Base-by-base conservation (phyloP, 2,888 invertebrate species). In the Odontocolon sp. region DNA sequence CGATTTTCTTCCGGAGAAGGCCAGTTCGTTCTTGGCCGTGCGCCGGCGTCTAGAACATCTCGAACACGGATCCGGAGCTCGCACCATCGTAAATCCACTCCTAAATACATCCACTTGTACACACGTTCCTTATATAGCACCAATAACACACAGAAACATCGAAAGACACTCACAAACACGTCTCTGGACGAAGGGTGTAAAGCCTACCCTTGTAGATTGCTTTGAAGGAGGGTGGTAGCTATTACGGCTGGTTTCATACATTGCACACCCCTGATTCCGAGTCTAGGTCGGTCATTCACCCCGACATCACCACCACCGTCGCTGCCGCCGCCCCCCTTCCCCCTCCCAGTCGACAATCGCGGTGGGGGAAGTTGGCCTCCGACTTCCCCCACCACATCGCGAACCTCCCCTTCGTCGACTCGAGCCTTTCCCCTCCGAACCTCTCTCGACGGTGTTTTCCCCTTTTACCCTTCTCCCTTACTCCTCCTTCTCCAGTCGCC, bases 271-370 rank as follows among this genome's bases (percentile, higher is more conserved):
- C 89, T 89, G 89, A 89, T 87, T 87, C 81, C 85, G 89, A 90
- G 90, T 90, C 90, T 90, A 90, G 90, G 90, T 90, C 90, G 90
- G 90, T 89, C 90, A 84, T 90, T 90, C 90, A 90, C 87, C 89
- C 81, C 86, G 71, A 81, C 83, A 83, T 81, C 33, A 31, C 67
- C 42, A 67, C 50, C 42, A 23, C 68, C 68, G 38, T 18, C 16
- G 42, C 45, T 81, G 79, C 82, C 82, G 64, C 77, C 1, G 4
- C 31, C 31, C 59, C 66, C 54, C 73, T 71, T 33, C 23, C 18
- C 14, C 70, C 66, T 78, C 64, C 75, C 67, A 78, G 47, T 50
- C 74, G 26, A 21, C 59, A 47, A 77, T 52, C 56, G 76, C 63
- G 50, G 47, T 74, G 40, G 45, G n/a, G n/a, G n/a, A n/a, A 36